These are phyloP conservation scores for Bos indicus DNA, from an alignment of 2,113 vertebrate genomes.

Conservation along the genomic window DNA sequence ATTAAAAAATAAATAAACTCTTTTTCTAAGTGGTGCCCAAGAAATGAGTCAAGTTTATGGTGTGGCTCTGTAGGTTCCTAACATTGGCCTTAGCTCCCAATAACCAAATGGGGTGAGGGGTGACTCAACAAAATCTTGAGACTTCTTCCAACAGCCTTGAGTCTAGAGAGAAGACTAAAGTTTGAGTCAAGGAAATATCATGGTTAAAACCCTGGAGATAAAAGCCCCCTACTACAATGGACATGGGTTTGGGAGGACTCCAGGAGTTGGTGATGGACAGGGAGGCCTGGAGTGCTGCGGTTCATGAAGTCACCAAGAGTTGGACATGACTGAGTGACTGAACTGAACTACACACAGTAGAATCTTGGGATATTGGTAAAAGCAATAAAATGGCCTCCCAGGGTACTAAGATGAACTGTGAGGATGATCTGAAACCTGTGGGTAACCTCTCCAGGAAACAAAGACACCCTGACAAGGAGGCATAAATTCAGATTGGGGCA, in stretches of 20 bases:
- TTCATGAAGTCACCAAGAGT: background rate
- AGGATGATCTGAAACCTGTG: background rate
- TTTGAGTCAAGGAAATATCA: background rate
- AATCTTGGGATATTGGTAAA: background rate
- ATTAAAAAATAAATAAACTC: background rate
- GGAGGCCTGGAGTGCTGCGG: background rate
- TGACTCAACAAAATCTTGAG: background rate
- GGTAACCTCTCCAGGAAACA: background rate
- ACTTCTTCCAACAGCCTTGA: background rate
- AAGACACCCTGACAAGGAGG: background rate
- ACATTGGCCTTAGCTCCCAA: background rate
- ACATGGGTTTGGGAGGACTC: background rate
- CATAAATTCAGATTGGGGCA: background rate
- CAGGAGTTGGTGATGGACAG: background rate
- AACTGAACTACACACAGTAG: background rate
- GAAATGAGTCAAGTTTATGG: background rate
- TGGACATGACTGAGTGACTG: rapidly evolving
- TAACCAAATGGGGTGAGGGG: background rate
- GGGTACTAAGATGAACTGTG: background rate
- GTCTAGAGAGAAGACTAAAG: background rate
- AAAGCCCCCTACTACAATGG: background rate
- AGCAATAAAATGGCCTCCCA: background rate
- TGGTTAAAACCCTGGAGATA: background rate
- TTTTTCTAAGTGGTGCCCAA: background rate
- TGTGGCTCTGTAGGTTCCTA: background rate